phyloP scores from a whole-genome alignment of 1,140 invertebrate genomes.

The Drosophila hydei region DNA sequence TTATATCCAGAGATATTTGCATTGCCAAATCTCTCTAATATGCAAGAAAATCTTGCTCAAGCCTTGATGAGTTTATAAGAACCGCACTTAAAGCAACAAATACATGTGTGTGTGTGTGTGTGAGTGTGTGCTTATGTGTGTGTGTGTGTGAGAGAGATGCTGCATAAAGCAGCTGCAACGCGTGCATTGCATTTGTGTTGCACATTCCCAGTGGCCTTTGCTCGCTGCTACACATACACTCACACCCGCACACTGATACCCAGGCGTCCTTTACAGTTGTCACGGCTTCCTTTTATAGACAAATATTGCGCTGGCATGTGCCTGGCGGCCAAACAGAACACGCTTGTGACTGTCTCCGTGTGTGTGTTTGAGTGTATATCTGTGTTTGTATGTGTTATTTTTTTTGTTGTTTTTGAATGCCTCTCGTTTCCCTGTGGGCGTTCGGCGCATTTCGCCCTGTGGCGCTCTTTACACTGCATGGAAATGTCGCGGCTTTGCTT shows the following conservation, averaged over 20 bases:
- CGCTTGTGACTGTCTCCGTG: constrained; percentile 24
- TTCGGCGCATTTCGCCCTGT: constrained; percentile 14
- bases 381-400: constrained; percentile 14
- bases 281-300: constrained; percentile 73
- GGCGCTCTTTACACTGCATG: constrained; percentile 65
- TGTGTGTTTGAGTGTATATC: neutral
- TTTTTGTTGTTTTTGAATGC: constrained; percentile 6
- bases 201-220: constrained; percentile 14
- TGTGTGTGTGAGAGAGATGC: neutral
- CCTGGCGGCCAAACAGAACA: constrained; percentile 47
- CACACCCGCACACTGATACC: neutral
- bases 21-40: neutral
- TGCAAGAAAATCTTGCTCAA: constrained; percentile 7
- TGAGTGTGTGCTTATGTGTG: neutral
- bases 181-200: constrained; percentile 10
- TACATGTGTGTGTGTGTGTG: neutral
- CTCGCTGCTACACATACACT: neutral
- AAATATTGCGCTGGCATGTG: constrained; percentile 74
- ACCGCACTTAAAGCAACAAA: constrained; percentile 21
- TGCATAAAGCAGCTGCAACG: constrained; percentile 1
- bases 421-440: constrained; percentile 2
- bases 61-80: constrained; percentile 32
- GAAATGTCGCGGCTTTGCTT: constrained; percentile 71
- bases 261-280: constrained; percentile 47
- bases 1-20: too few species aligned